Evolutionary conservation across 2,888 invertebrate genomes (phyloP).

Genomic region (Calephelis perditalis): DNA sequence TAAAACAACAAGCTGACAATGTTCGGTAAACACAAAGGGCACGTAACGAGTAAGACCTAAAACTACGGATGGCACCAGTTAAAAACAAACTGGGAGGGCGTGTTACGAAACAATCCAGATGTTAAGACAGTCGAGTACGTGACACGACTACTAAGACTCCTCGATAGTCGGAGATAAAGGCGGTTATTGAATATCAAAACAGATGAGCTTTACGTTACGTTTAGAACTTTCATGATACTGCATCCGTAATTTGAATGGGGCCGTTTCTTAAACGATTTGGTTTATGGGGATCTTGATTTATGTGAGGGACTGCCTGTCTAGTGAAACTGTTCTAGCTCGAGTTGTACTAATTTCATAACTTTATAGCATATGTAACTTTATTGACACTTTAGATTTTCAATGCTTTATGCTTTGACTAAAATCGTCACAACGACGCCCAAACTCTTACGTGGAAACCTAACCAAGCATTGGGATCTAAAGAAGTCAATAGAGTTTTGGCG

Average conservation of each 20-base stretch:
- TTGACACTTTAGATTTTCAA: no score
- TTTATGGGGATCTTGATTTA: background rate
- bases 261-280: conserved; percentile 6
- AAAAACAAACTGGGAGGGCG: conserved; percentile 58
- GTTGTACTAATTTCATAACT: background rate
- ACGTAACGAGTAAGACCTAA: conserved; percentile 41
- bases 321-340: background rate
- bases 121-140: conserved; percentile 62
- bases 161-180: conserved; percentile 30
- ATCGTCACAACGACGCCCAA: no score
- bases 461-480: no score
- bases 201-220: conserved; percentile 39
- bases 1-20: conserved; percentile 10
- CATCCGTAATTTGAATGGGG: conserved; percentile 2
- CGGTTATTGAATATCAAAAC: conserved; percentile 62
- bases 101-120: conserved; percentile 71
- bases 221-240: conserved; percentile 9
- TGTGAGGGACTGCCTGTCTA: background rate
- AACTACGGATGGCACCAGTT: conserved; percentile 38
- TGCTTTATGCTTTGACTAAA: no score
- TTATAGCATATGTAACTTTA: no score
- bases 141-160: conserved; percentile 43
- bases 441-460: no score
- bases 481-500: no score
- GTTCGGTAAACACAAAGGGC: conserved; percentile 24